Percentiles rank a stretch among this genome's conserved stretches.
Conservation (phyloP, 1,140 invertebrate species). For the Phortica variegata region DNA sequence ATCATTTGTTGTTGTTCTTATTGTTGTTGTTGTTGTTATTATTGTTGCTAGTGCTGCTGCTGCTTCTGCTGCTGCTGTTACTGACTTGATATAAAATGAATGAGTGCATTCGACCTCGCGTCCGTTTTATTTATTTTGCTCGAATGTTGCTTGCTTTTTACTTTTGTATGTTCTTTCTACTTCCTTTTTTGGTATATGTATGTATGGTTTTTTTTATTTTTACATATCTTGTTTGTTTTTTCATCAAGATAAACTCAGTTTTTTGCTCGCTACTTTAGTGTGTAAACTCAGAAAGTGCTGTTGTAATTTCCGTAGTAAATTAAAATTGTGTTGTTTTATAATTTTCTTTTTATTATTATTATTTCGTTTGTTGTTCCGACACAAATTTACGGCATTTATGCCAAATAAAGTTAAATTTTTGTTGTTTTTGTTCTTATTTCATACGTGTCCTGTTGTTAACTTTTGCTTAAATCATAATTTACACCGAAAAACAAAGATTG, state of each 20-base stretch:
- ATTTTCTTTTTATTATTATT: constrained; percentile 18
- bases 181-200: neutral
- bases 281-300: constrained; percentile 12
- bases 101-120: constrained; percentile 36
- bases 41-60: constrained; percentile 2
- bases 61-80: neutral
- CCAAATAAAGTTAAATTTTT: too few species aligned
- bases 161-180: constrained; percentile 10
- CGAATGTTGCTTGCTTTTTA: constrained; percentile 29
- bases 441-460: too few species aligned
- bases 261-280: constrained; percentile 29
- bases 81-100: constrained; percentile 13
- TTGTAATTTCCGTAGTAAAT: constrained; percentile 49
- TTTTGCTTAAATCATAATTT: too few species aligned
- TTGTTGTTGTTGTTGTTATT: too few species aligned
- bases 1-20: too few species aligned
- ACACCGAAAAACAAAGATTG: too few species aligned
- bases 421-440: too few species aligned
- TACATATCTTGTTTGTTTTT: neutral
- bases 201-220: neutral
- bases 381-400: too few species aligned
- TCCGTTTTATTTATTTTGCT: constrained; percentile 41
- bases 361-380: too few species aligned
- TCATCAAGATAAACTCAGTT: constrained; percentile 30
- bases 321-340: constrained; percentile 39